Base-by-base conservation (phyloP, 2,797 vertebrate species). In the Macroramphosus scolopax region DNA sequence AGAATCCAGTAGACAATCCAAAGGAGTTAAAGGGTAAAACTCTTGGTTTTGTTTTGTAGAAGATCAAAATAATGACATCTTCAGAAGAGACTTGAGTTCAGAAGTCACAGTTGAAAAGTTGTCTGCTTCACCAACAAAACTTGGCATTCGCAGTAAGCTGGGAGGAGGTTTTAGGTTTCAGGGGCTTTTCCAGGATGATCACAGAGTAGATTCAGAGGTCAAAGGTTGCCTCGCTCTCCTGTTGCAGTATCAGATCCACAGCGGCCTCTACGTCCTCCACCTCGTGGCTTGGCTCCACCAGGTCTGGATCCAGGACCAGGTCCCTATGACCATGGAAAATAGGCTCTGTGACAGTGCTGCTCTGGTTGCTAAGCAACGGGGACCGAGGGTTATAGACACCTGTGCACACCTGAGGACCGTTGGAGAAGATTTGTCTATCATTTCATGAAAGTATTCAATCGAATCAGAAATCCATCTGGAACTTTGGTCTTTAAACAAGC, bases 181-280 rank as follows among this genome's bases (percentile, higher is more conserved):
- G 9, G 11, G 9, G 28, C 8, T 10, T 29, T 9, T 29, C 28
- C 28, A 29, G 28, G 34, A 18, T 36, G 17, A 10, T 10, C 11
- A 12, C 9, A 6, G 5, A 7, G 30, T 6, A 3, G 13, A 5
- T 1, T 40, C 17, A 52, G 38, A 62, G 55, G 26, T 54, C 17
- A 45, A 18, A 17, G 30, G 26, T n/a, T n/a, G n/a, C n/a, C n/a
- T 43, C 8, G 46, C 0, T 75, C 84, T 87, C 93, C 84, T 67
- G 83, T 51, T 90, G 68, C 54, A 94, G 92, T 64, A 96, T 69
- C 46, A 96, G 74, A 35, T 96, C 90, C 0, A 96, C 91, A 0
- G 93, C 94, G 5, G 89, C 92, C 43, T 93, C 86, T 24, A 94
- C 92, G 11, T 95, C 92, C 26, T 88, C 63, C 26, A 94, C 91